A percentile compares a stretch with the other conserved stretches of the same genome.
Conservation (phyloP, 2,888 invertebrate species). For the Anorthoa munda region DNA sequence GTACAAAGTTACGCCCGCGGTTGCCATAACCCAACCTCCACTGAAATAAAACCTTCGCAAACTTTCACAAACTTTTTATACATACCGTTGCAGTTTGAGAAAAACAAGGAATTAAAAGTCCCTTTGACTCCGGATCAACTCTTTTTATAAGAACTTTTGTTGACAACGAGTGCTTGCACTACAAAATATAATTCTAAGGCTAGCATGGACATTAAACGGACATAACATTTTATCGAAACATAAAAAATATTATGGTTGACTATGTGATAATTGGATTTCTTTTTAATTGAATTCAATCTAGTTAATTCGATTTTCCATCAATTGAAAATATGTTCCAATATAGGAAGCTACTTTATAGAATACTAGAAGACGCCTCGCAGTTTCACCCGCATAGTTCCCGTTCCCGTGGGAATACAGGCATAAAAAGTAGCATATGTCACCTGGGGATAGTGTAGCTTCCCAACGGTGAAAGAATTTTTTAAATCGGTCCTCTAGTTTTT, state of each 20-base stretch:
- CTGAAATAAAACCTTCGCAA: slow-evolving; percentile 79
- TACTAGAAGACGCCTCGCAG: no score
- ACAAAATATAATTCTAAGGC: slow-evolving; percentile 12
- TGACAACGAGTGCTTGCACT: slow-evolving; percentile 24
- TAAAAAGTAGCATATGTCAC: no score
- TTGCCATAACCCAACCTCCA: slow-evolving; percentile 74
- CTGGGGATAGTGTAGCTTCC: no score
- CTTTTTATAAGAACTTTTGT: slow-evolving; percentile 59
- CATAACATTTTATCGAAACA: background rate
- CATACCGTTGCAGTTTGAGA: slow-evolving; percentile 75
- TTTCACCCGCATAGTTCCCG: no score
- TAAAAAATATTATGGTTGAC: background rate
- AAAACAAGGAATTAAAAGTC: slow-evolving; percentile 77
- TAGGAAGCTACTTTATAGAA: background rate
- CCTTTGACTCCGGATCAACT: slow-evolving; percentile 67
- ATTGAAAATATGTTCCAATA: background rate
- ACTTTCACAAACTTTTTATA: slow-evolving; percentile 79
- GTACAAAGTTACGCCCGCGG: slow-evolving; percentile 80
- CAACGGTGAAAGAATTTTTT: no score
- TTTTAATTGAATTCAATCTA: background rate
- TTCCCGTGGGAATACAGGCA: no score
- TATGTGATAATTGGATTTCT: background rate
- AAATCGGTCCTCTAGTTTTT: no score
- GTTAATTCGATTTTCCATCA: background rate
- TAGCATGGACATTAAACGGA: background rate